These are phyloP conservation scores for Nomia melanderi DNA, from an alignment of 1,140 invertebrate species.

Conservation along the genomic window DNA sequence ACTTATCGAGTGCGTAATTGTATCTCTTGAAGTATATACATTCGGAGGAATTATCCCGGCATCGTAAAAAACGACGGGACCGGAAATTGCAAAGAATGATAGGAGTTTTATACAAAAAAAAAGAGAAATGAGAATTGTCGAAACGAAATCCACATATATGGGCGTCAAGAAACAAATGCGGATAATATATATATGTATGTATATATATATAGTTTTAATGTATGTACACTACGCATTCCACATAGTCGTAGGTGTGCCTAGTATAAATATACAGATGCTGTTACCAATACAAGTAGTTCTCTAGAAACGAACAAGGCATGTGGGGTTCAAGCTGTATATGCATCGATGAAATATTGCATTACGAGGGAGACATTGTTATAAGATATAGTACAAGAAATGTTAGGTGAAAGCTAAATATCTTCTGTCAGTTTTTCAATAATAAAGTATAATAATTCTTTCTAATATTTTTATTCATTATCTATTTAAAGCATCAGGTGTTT, in stretches of 20 bases:
- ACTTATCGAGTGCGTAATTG: slow-evolving; percentile 16
- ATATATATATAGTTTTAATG: slow-evolving; percentile 43
- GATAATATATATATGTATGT: no score
- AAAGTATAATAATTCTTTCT: background rate
- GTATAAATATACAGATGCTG: slow-evolving; percentile 36
- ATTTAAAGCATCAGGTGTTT: no score
- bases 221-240: slow-evolving; percentile 63
- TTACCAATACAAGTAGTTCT: slow-evolving; percentile 36
- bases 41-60: slow-evolving; percentile 18
- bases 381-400: slow-evolving; percentile 5
- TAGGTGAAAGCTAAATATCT: background rate
- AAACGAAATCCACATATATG: slow-evolving; percentile 48
- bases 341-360: slow-evolving; percentile 29
- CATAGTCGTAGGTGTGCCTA: slow-evolving; percentile 53
- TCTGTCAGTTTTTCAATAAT: background rate
- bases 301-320: slow-evolving; percentile 44
- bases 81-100: slow-evolving; percentile 42
- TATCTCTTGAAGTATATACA: slow-evolving; percentile 24
- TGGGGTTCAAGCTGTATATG: slow-evolving; percentile 44
- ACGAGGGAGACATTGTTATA: slow-evolving; percentile 11
- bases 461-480: background rate
- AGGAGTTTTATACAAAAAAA: slow-evolving; percentile 9
- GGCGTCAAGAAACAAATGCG: slow-evolving; percentile 36
- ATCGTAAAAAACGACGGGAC: slow-evolving; percentile 17
- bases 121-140: slow-evolving; percentile 8